Percentiles rank a stretch among this genome's conserved stretches.
Evolutionary conservation across 2,888 invertebrate genomes (phyloP).

Genomic region (Embidobia sp.): DNA sequence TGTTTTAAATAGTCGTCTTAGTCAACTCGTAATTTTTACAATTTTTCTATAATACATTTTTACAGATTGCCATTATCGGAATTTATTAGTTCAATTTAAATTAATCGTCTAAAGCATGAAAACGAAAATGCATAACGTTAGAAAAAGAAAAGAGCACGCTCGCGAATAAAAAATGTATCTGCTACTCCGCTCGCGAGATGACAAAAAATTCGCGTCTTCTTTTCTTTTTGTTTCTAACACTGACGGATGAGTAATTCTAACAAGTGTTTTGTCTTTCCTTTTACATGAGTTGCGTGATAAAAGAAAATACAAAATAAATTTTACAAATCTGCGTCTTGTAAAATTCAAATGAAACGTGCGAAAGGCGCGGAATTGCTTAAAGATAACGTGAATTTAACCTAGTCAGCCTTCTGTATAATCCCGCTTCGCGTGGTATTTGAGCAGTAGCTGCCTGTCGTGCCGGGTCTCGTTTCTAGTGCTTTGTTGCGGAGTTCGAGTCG

Average conservation of each 20-base stretch:
- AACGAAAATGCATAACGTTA: slow-evolving; percentile 20
- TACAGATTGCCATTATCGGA: slow-evolving; percentile 47
- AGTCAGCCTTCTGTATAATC: slow-evolving; percentile 81
- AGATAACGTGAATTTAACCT: slow-evolving; percentile 76
- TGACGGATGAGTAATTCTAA: slow-evolving; percentile 10
- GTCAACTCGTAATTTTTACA: slow-evolving; percentile 47
- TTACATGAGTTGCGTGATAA: slow-evolving; percentile 8
- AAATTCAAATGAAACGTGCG: slow-evolving; percentile 66
- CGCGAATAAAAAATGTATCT: slow-evolving; percentile 1
- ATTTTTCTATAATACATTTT: slow-evolving; percentile 62
- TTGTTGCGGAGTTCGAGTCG: slow-evolving; percentile 75
- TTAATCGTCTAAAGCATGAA: slow-evolving; percentile 20
- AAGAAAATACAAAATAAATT: slow-evolving; percentile 39
- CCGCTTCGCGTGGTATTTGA: slow-evolving; percentile 80
- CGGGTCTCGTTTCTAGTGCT: slow-evolving; percentile 75
- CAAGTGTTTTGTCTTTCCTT: slow-evolving; percentile 16
- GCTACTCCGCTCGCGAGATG: no score
- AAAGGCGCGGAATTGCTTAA: slow-evolving; percentile 69
- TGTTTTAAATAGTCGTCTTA: slow-evolving; percentile 51
- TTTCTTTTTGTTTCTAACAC: slow-evolving; percentile 23
- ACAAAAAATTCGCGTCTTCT: slow-evolving; percentile 6
- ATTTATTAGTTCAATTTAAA: slow-evolving; percentile 27
- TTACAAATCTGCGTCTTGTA: slow-evolving; percentile 59
- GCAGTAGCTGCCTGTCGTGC: slow-evolving; percentile 79
- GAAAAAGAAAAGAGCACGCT: slow-evolving; percentile 30